Evolutionary conservation across 2,113 vertebrate genomes (phyloP).

Genomic region (Hippopotamus amphibius): DNA sequence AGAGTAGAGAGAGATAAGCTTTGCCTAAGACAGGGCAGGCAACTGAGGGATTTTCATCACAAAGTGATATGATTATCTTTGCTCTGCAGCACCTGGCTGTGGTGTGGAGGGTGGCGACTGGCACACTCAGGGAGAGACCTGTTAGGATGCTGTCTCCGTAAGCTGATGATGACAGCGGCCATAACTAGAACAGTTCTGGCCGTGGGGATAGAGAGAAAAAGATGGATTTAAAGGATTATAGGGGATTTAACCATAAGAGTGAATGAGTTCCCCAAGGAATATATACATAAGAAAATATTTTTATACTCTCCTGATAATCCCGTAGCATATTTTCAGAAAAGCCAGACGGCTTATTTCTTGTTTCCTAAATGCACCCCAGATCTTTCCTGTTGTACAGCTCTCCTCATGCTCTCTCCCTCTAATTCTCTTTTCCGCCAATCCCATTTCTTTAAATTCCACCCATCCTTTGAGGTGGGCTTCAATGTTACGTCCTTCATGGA

Average conservation of each 20-base stretch:
- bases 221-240: conserved; percentile 2
- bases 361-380: not conserved
- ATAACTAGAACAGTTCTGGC: not conserved
- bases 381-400: not conserved
- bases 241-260: not conserved
- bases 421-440: not conserved
- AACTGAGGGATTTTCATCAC: not conserved
- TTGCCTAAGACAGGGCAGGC: not conserved
- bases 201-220: not conserved
- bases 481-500: not conserved
- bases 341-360: not conserved
- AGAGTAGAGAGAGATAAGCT: not conserved
- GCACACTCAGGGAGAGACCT: not conserved
- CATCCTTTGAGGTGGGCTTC: not conserved
- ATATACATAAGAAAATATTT: conserved; percentile 44
- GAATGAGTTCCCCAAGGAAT: conserved; percentile 3
- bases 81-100: not conserved
- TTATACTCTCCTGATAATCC: conserved; percentile 13
- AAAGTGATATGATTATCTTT: not conserved
- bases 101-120: not conserved
- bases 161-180: not conserved
- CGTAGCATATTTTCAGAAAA: conserved; percentile 30
- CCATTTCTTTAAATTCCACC: not conserved
- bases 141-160: not conserved
- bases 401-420: not conserved